Evolutionary conservation across 2,888 invertebrate genomes (phyloP).

Genomic region (Oligia latruncula): DNA sequence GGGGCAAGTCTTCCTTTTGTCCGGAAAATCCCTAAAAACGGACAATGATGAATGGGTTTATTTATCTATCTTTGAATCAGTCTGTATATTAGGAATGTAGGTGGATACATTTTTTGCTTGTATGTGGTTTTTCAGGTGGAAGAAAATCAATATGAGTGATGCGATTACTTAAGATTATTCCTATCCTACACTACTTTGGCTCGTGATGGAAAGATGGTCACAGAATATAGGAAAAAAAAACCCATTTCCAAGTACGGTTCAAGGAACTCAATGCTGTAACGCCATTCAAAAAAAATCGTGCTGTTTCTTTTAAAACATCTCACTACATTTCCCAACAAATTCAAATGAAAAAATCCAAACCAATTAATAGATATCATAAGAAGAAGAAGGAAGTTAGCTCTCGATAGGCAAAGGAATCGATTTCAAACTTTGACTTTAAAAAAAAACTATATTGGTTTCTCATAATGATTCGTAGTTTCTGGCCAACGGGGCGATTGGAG

Average conservation of each 20-base stretch:
- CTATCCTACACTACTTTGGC: conserved; percentile 12
- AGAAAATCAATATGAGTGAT: conserved; percentile 46
- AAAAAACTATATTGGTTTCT: conserved; percentile 56
- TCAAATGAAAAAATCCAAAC: conserved; percentile 21
- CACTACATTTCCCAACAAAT: background rate
- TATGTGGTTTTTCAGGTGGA: conserved; percentile 6
- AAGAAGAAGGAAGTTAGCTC: conserved; percentile 41
- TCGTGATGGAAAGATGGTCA: background rate
- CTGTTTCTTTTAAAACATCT: conserved; percentile 6
- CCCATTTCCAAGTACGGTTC: too few relatives aligned
- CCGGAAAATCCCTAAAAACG: conserved; percentile 69
- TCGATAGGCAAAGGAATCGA: conserved; percentile 50
- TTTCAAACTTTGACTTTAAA: conserved; percentile 50
- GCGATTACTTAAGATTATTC: conserved; percentile 31
- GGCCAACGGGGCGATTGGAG: conserved; percentile 33
- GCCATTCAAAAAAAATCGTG: background rate
- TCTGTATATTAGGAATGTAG: conserved; percentile 25
- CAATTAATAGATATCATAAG: conserved; percentile 54
- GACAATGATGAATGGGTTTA: conserved; percentile 75
- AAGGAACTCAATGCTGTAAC: too few relatives aligned
- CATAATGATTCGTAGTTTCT: conserved; percentile 61
- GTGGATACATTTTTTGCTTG: conserved; percentile 28
- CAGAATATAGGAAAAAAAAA: background rate
- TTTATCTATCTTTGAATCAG: conserved; percentile 64
- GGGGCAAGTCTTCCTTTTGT: conserved; percentile 75